Conservation (phyloP, 2,888 invertebrate genomes). For the Drosophila aldrichi region DNA sequence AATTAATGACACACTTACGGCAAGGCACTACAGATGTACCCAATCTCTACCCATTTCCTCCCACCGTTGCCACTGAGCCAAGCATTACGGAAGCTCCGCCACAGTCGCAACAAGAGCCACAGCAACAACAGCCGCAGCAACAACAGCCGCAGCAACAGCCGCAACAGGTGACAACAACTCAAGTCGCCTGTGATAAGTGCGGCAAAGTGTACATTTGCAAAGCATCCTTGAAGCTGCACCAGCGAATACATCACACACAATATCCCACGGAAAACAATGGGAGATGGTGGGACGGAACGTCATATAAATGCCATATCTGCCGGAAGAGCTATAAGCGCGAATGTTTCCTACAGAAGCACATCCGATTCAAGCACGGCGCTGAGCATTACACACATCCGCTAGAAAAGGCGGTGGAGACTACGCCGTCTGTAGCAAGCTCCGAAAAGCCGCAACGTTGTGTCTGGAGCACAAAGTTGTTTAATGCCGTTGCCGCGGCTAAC, state of each 20-base stretch:
- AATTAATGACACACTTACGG: background rate
- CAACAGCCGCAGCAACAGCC: background rate
- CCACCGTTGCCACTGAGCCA: too few species aligned
- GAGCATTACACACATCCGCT: background rate
- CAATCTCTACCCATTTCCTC: background rate
- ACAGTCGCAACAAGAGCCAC: too few species aligned
- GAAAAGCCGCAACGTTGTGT: background rate
- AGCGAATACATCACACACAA: background rate
- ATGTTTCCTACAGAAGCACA: constrained; percentile 27
- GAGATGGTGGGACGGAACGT: background rate
- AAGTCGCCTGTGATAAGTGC: background rate
- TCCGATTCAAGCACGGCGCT: constrained; percentile 28
- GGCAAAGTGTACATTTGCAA: background rate
- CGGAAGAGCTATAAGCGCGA: constrained; percentile 32
- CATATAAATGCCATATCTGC: constrained; percentile 39
- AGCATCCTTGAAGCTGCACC: background rate
- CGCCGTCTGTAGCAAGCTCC: background rate
- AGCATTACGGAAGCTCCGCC: background rate
- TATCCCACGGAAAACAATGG: background rate
- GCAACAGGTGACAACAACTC: background rate
- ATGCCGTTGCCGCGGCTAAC: constrained; percentile 57
- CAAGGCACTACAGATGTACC: background rate
- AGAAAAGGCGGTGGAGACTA: background rate
- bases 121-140: too few species aligned
- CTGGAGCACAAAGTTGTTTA: constrained; percentile 40